Conservation (phyloP, 2,888 invertebrate species). For the Incurvaria masculella region DNA sequence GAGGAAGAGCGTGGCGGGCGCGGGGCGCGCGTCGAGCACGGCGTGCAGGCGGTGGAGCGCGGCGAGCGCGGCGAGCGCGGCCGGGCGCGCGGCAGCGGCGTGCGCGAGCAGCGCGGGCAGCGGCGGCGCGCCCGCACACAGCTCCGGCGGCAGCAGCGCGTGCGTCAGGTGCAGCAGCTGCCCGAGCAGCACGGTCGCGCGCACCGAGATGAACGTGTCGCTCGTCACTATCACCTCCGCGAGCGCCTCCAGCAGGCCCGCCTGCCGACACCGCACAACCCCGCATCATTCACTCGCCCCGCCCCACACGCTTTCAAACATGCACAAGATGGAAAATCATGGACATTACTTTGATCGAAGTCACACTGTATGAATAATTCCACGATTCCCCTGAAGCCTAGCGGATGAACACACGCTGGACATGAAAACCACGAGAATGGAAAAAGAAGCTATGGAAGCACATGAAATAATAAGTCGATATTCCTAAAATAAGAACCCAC, state of each 20-base stretch:
- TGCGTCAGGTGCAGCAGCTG: slow-evolving; percentile 87
- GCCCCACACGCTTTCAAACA: too few relatives aligned
- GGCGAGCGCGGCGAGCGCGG: slow-evolving; percentile 78
- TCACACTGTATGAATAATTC: too few relatives aligned
- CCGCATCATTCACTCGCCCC: too few relatives aligned
- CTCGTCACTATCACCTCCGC: slow-evolving; percentile 89
- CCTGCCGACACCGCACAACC: too few relatives aligned
- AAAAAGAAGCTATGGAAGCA: too few relatives aligned
- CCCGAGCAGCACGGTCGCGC: slow-evolving; percentile 86
- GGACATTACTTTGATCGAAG: too few relatives aligned
- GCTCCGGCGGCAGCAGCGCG: slow-evolving; percentile 81
- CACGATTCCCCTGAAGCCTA: too few relatives aligned
- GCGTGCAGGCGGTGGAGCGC: slow-evolving; percentile 76
- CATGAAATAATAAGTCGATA: too few relatives aligned
- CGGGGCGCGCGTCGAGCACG: slow-evolving; percentile 76
- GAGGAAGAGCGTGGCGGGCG: slow-evolving; percentile 78
- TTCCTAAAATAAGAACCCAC: too few relatives aligned
- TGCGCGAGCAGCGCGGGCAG: slow-evolving; percentile 79
- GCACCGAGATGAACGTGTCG: slow-evolving; percentile 86
- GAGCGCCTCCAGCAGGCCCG: slow-evolving; percentile 82
- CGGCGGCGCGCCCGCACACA: slow-evolving; percentile 78
- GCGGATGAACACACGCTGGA: too few relatives aligned
- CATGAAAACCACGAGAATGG: too few relatives aligned
- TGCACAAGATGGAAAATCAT: too few relatives aligned
- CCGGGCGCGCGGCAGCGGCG: slow-evolving; percentile 74